These are phyloP conservation scores for Campylorhamphus procurvoides DNA, from an alignment of 2,113 vertebrate genomes.

Conservation along the genomic window DNA sequence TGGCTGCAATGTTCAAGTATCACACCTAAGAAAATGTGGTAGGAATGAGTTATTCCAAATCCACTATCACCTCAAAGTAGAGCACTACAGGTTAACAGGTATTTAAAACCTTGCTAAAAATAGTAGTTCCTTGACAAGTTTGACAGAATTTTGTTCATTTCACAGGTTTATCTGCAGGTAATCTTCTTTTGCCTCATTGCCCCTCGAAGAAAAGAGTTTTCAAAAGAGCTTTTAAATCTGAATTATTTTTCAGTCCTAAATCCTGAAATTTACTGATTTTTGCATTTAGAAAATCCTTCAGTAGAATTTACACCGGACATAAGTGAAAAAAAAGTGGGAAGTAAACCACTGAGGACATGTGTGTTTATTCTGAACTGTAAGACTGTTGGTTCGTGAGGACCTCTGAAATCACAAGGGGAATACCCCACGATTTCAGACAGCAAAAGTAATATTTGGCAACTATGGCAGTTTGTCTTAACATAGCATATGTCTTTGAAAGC, in stretches of 20 bases:
- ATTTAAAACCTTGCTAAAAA: background rate
- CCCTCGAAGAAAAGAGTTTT: background rate
- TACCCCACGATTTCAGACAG: background rate
- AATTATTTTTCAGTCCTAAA: background rate
- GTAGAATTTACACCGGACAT: background rate
- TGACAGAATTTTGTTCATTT: background rate
- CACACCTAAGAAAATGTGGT: background rate
- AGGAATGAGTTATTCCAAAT: background rate
- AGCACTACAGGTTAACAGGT: background rate
- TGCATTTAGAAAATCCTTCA: background rate
- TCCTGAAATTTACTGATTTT: background rate
- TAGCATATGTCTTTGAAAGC: background rate
- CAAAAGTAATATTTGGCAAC: background rate
- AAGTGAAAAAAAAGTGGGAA: background rate
- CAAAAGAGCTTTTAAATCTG: background rate
- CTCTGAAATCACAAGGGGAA: background rate
- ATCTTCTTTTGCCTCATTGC: background rate
- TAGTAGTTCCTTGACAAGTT: background rate
- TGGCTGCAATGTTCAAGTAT: background rate
- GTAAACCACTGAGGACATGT: background rate
- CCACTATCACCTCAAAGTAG: background rate
- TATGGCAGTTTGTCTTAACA: background rate
- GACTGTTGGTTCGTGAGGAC: background rate
- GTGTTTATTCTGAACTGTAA: background rate
- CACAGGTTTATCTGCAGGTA: background rate